Evolutionary conservation across 2,113 vertebrate species (phyloP).

Genomic region (Apeltes quadracus): DNA sequence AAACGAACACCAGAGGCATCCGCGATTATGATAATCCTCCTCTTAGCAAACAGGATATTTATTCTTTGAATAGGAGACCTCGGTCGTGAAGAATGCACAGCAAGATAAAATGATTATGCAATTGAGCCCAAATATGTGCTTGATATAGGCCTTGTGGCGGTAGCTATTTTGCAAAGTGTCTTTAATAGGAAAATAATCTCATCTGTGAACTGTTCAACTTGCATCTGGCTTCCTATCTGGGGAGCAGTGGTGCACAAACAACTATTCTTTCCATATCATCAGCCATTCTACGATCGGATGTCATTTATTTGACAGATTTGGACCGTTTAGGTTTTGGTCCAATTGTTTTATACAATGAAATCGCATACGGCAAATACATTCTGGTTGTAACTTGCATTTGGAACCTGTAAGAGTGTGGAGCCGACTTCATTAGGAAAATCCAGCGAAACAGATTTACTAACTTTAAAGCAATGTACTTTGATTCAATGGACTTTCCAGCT

Average conservation of each 20-base stretch:
- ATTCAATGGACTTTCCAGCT: slow-evolving; percentile 13
- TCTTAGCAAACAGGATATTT: slow-evolving; percentile 27
- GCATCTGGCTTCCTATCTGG: slow-evolving; percentile 16
- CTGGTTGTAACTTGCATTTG: not conserved
- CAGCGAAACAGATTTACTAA: not conserved
- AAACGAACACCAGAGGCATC: slow-evolving; percentile 52
- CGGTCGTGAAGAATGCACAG: slow-evolving; percentile 26
- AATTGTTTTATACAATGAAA: not conserved
- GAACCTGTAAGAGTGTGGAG: not conserved
- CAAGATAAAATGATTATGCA: slow-evolving; percentile 60
- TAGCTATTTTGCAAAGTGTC: slow-evolving; percentile 29
- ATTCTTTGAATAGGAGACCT: slow-evolving; percentile 38
- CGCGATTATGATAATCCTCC: slow-evolving; percentile 59
- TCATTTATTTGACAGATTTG: not conserved
- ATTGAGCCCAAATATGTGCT: slow-evolving; percentile 41
- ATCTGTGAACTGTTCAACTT: slow-evolving; percentile 48
- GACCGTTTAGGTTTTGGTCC: not conserved
- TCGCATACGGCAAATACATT: not conserved
- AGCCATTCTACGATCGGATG: not conserved
- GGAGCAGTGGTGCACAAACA: not conserved
- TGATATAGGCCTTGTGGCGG: slow-evolving; percentile 22
- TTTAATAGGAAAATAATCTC: slow-evolving; percentile 55
- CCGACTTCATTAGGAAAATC: not conserved
- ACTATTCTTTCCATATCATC: not conserved
- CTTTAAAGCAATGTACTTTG: slow-evolving; percentile 13